Evolutionary conservation across 2,113 vertebrate genomes (phyloP).

Genomic region (Pseudopodoces humilis): DNA sequence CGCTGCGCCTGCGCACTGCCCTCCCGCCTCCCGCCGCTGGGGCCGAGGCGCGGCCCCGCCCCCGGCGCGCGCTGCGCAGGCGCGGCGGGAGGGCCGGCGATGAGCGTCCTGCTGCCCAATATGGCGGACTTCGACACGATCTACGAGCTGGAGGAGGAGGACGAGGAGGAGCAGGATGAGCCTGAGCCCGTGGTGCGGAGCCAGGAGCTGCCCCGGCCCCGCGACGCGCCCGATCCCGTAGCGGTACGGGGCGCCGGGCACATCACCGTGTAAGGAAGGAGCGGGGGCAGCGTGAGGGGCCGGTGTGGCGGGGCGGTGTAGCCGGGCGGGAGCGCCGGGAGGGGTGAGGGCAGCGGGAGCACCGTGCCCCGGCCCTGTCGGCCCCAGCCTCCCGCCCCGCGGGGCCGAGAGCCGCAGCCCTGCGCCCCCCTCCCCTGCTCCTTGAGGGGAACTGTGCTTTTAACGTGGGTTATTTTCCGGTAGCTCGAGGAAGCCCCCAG

Average conservation of each 20-base stretch:
- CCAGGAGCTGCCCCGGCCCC: constrained; percentile 84
- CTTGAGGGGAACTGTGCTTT: neutral
- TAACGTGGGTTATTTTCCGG: neutral
- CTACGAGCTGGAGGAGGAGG: constrained; percentile 96
- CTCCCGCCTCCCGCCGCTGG: neutral
- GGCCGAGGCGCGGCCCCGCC: neutral
- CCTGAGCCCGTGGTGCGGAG: constrained; percentile 81
- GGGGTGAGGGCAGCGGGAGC: neutral
- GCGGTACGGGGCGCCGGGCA: constrained; percentile 94
- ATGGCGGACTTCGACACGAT: constrained; percentile 99
- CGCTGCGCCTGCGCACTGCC: neutral
- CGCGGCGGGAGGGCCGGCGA: constrained; percentile 61
- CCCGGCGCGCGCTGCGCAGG: neutral
- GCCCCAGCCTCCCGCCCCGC: neutral
- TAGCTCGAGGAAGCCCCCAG: neutral
- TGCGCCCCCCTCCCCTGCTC: neutral
- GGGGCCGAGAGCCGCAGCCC: neutral
- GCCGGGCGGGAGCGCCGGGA: neutral
- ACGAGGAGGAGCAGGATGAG: constrained; percentile 69
- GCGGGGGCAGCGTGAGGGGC: neutral
- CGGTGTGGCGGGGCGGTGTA: neutral
- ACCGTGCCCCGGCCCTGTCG: neutral
- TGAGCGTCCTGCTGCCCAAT: constrained; percentile 93
- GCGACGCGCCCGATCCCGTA: constrained; percentile 91
- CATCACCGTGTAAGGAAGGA: constrained; percentile 93